phyloP scores from a whole-genome alignment of 2,888 invertebrate species.

The Congeria kusceri region DNA sequence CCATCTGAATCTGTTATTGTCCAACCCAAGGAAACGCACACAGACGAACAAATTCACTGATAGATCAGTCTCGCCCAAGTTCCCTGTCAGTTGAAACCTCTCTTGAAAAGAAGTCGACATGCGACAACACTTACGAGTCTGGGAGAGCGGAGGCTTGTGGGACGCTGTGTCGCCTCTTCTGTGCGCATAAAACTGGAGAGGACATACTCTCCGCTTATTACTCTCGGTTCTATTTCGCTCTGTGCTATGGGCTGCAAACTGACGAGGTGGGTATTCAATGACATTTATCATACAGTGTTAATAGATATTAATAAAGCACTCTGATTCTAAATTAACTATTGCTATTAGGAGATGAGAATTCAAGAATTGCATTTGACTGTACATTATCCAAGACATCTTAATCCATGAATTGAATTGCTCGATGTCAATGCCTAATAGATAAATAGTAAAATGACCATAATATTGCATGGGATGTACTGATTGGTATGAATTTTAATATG shows the following conservation, averaged over 20 bases:
- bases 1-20: too few relatives aligned
- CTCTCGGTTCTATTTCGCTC: slow-evolving; percentile 96
- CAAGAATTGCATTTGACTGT: too few relatives aligned
- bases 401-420: too few relatives aligned
- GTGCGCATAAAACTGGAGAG: slow-evolving; percentile 97
- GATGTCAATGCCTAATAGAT: too few relatives aligned
- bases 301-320: too few relatives aligned
- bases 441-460: too few relatives aligned
- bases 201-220: slow-evolving; percentile 96
- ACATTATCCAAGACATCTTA: too few relatives aligned
- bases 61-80: slow-evolving; percentile 79
- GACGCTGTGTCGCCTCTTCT: slow-evolving; percentile 97
- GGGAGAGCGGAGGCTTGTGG: slow-evolving; percentile 98
- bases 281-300: too few relatives aligned
- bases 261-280: slow-evolving; percentile 83
- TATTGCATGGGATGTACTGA: too few relatives aligned
- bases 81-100: slow-evolving; percentile 76
- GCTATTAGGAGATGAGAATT: too few relatives aligned
- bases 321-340: too few relatives aligned
- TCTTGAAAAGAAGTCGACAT: slow-evolving; percentile 60
- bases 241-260: slow-evolving; percentile 93
- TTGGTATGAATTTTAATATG: too few relatives aligned
- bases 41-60: slow-evolving; percentile 81
- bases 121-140: slow-evolving; percentile 85
- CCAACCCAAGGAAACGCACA: slow-evolving; percentile 69